Base-by-base conservation (phyloP, 37 sponge, comb jelly and placozoan genomes). In the Cladorhizidae sp. region DNA sequence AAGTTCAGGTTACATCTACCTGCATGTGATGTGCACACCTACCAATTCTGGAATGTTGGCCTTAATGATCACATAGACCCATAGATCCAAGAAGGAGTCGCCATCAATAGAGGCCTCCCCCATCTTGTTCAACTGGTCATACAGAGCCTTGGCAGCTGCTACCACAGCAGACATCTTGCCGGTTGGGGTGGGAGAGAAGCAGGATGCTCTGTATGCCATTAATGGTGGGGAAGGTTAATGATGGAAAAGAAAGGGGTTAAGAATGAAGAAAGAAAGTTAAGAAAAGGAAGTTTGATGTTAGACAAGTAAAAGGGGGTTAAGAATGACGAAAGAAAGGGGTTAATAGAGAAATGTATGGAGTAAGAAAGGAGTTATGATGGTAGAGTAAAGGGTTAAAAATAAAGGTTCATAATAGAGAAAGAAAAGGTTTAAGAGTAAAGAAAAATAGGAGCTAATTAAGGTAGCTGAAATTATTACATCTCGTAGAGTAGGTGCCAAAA, bases 1-100 rank as follows among this genome's bases (percentile, higher is more conserved):
- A n/a, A n/a, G n/a, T n/a, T n/a, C 56, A 20, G 56, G 56, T 18
- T 20, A 54, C 18, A 54, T 54, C 17, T 18, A 18, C 18, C n/a
- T n/a, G n/a, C n/a, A n/a, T n/a, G n/a, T n/a, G n/a, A 26, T 63
- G 20, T 25, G 26, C 41, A 70, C 25, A 6, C 79, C 50, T 17
- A 81, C 82, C 72, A 81, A 33, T 42, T 81, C 73, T 26, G 55
- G 70, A 5, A 91, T 26, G 11, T 84, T 84, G 21, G 87, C 92
- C 57, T 87, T 86, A 57, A 91, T 61, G 54, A 79, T 62, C 50
- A 83, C 80, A 50, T 87, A 91, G n/a, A 91, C 67, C 92, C 92
- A 91, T 20, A 86, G 78, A 61, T 91, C 92, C 31, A 91, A 62
- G 75, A 91, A 87, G 0, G 79, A 56, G 67, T 91, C 92, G 49